phyloP scores from a whole-genome alignment of 1,140 invertebrate species.

The Drosophila pseudoananassae region DNA sequence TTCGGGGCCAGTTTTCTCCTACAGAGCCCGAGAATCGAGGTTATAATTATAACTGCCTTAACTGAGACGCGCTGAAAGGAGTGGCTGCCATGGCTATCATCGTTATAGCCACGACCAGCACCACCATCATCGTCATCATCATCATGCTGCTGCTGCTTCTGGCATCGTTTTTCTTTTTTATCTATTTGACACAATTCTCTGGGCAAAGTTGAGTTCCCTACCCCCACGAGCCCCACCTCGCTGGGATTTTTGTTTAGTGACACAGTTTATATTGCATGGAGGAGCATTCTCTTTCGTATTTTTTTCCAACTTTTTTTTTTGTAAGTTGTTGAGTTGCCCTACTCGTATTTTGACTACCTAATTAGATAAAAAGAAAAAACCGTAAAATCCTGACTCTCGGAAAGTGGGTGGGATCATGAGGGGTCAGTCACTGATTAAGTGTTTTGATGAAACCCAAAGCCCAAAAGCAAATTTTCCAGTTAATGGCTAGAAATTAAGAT shows the following conservation, averaged over 20 bases:
- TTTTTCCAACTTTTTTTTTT: conserved; percentile 3
- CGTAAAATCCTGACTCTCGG: conserved; percentile 18
- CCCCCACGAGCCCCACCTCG: not conserved
- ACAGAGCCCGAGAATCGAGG: conserved; percentile 60
- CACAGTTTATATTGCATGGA: conserved; percentile 73
- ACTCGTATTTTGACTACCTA: conserved; percentile 71
- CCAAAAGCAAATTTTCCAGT: not conserved
- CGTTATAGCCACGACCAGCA: conserved; percentile 35
- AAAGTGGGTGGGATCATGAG: conserved; percentile 10
- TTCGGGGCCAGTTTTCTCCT: conserved; percentile 71
- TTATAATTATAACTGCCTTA: conserved; percentile 72
- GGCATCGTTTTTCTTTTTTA: conserved; percentile 69
- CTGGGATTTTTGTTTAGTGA: conserved; percentile 76
- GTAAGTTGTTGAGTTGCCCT: conserved; percentile 10
- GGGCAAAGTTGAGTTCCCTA: conserved; percentile 67
- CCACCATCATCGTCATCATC: conserved; percentile 37
- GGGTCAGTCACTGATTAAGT: conserved; percentile 22
- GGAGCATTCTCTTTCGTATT: conserved; percentile 38
- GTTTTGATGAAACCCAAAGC: conserved; percentile 15
- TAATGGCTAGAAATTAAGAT: conserved; percentile 38
- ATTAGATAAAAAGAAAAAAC: conserved; percentile 60
- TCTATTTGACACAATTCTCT: conserved; percentile 80
- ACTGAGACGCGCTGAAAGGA: conserved; percentile 41
- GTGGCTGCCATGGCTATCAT: conserved; percentile 45
- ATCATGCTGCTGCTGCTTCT: conserved; percentile 22